These are phyloP conservation scores for Phocoena phocoena DNA, from an alignment of 2,113 vertebrate genomes.

Conservation along the genomic window DNA sequence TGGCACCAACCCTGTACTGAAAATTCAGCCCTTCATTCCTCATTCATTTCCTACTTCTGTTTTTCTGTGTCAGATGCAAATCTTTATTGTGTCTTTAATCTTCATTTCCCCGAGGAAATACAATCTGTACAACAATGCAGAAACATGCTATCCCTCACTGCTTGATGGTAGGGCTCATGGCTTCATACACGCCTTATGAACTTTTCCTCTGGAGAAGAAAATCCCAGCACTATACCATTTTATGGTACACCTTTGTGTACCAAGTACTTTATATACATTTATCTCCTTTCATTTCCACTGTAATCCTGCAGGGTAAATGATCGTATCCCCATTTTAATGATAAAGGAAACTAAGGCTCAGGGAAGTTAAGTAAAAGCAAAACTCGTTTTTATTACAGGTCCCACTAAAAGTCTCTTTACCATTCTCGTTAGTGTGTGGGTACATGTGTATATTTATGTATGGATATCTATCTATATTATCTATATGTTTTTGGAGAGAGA, in stretches of 20 bases:
- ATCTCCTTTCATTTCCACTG: background rate
- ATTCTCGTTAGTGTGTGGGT: background rate
- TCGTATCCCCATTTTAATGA: background rate
- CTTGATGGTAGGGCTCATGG: background rate
- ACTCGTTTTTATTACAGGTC: background rate
- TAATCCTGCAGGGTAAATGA: background rate
- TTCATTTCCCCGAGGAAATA: background rate
- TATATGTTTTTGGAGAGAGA: background rate
- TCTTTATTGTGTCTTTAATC: background rate
- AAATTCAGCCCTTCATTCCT: background rate
- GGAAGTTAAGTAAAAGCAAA: background rate
- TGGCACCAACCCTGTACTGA: background rate
- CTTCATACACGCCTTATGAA: background rate
- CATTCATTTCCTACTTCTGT: background rate
- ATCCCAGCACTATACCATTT: background rate
- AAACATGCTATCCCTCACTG: background rate
- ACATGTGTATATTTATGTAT: background rate
- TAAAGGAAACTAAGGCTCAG: background rate
- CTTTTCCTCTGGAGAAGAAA: background rate
- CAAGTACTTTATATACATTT: background rate
- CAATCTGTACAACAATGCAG: background rate
- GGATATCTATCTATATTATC: background rate
- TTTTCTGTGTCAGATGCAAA: background rate
- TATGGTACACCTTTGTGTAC: background rate
- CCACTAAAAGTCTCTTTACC: background rate